Evolutionary conservation across 2,888 invertebrate species (phyloP).

Genomic region (Blastobasis lacticolella): DNA sequence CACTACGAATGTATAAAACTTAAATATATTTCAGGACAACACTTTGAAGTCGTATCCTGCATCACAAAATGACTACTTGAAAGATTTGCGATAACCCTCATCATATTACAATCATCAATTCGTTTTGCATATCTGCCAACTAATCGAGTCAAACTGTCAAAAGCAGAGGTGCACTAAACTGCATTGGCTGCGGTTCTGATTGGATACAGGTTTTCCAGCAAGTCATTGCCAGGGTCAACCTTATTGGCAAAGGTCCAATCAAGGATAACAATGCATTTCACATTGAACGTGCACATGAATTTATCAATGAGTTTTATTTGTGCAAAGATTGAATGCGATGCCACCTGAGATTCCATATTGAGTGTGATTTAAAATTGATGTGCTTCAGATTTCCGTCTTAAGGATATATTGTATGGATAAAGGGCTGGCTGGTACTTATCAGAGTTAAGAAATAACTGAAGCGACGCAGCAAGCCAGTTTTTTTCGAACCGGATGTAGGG

Average conservation of each 20-base stretch:
- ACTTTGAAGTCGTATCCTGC: too few species aligned
- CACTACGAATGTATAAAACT: too few species aligned
- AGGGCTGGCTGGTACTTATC: not conserved
- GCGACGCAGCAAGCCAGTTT: constrained; percentile 8
- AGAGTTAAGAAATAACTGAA: not conserved
- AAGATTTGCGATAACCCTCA: not conserved
- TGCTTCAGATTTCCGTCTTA: not conserved
- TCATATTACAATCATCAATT: constrained; percentile 6
- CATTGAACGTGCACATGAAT: constrained; percentile 1
- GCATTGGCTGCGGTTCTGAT: not conserved
- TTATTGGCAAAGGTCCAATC: constrained; percentile 18
- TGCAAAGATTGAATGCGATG: not conserved
- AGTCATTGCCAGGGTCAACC: constrained; percentile 21
- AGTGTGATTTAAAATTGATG: not conserved
- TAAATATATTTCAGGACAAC: too few species aligned
- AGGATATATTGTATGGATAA: not conserved
- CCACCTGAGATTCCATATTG: not conserved
- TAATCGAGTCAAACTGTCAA: constrained; percentile 27
- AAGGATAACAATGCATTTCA: constrained; percentile 11
- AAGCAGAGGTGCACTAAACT: constrained; percentile 11
- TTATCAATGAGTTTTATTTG: constrained; percentile 2
- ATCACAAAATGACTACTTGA: too few species aligned
- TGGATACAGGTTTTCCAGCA: constrained; percentile 4
- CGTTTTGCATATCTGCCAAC: constrained; percentile 13
- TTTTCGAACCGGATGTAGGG: constrained; percentile 45